phyloP scores from a whole-genome alignment of 2,113 vertebrate species.

The Onychostruthus taczanowskii region DNA sequence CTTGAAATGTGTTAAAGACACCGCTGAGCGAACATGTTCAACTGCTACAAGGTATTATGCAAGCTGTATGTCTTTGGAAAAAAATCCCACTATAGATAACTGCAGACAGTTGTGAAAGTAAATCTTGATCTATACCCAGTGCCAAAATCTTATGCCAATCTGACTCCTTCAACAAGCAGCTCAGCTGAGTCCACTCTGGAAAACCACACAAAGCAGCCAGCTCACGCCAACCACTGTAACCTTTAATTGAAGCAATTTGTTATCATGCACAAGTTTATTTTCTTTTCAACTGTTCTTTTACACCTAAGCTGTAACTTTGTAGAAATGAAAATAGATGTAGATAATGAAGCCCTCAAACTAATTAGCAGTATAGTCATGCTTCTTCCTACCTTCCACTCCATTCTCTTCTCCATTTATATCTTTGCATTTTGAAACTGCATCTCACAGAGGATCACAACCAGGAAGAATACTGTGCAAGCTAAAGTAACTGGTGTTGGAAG shows the following conservation, averaged over 20 bases:
- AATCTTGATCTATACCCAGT: background rate
- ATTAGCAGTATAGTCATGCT: background rate
- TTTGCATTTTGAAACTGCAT: background rate
- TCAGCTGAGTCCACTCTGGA: background rate
- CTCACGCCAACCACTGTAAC: background rate
- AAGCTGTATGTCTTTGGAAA: background rate
- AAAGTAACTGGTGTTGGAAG: background rate
- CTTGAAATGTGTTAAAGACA: background rate
- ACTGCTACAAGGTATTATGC: background rate
- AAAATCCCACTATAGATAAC: background rate
- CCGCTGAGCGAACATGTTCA: background rate
- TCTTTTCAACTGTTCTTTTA: background rate
- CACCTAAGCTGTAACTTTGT: background rate
- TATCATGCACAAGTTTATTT: background rate
- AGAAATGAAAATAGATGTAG: background rate
- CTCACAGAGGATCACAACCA: background rate
- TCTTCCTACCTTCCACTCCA: background rate
- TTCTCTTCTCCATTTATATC: background rate
- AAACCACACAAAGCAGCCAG: background rate
- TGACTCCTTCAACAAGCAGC: background rate
- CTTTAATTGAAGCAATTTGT: constrained; percentile 15
- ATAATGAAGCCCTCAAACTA: background rate
- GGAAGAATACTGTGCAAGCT: background rate
- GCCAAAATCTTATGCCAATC: background rate
- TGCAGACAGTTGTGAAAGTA: background rate